phyloP scores from a whole-genome alignment of 2,888 invertebrate genomes.

The Ecdyonurus torrentis region DNA sequence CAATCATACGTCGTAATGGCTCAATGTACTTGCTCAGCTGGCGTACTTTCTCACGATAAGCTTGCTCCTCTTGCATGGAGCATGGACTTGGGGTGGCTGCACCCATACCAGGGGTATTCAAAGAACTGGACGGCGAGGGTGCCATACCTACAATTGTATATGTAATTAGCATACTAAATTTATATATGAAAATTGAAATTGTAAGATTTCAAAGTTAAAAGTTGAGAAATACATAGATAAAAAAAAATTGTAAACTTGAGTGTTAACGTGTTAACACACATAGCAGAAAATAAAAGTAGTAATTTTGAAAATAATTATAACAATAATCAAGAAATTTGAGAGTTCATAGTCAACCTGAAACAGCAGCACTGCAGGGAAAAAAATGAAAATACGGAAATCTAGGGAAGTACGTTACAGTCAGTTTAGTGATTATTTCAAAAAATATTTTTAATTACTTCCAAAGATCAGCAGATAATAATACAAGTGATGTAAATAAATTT shows the following conservation, averaged over 20 bases:
- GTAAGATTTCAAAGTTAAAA: neutral
- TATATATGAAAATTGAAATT: neutral
- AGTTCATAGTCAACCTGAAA: too few relatives aligned
- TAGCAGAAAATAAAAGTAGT: constrained; percentile 13
- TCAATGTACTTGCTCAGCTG: constrained; percentile 90
- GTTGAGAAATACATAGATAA: neutral
- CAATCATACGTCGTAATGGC: constrained; percentile 78
- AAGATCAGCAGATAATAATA: too few relatives aligned
- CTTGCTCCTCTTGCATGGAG: constrained; percentile 63
- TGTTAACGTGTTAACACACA: constrained; percentile 3
- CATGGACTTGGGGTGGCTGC: constrained; percentile 45
- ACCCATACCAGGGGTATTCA: constrained; percentile 55
- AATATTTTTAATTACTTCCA: too few relatives aligned
- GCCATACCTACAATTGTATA: constrained; percentile 32
- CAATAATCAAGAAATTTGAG: too few relatives aligned
- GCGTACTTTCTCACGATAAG: constrained; percentile 82
- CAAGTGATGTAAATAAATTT: too few relatives aligned
- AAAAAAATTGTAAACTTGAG: neutral
- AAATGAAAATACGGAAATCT: too few relatives aligned
- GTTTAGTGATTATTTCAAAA: too few relatives aligned
- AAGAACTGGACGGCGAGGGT: constrained; percentile 65
- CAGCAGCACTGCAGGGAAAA: too few relatives aligned
- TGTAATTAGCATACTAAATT: neutral
- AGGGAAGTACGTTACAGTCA: too few relatives aligned
- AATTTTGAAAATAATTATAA: too few relatives aligned